Percentiles rank a stretch among this genome's conserved stretches.
phyloP scores from a whole-genome alignment of 2,797 vertebrate species.

The Cyclopterus lumpus region DNA sequence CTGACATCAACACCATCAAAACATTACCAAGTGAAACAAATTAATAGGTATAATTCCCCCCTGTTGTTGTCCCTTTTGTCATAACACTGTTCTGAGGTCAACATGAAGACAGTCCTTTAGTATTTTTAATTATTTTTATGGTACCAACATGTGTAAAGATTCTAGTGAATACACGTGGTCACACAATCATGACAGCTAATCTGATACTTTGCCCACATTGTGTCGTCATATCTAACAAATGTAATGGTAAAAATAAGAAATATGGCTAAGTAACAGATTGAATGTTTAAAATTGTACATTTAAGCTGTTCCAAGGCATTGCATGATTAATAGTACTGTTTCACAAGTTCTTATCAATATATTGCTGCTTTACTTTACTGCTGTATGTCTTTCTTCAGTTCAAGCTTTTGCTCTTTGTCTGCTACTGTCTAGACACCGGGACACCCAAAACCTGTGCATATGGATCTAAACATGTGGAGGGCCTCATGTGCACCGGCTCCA shows the following conservation, averaged over 20 bases:
- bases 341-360: conserved; percentile 7
- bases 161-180: conserved; percentile 12
- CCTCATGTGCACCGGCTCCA: conserved; percentile 57
- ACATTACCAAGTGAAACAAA: conserved; percentile 36
- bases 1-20: conserved; percentile 7
- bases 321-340: background rate
- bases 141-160: conserved; percentile 43
- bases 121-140: conserved; percentile 48
- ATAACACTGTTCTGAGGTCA: conserved; percentile 54
- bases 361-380: conserved; percentile 5
- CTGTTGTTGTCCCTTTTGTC: conserved; percentile 38
- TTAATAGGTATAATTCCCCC: conserved; percentile 44
- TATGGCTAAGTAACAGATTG: background rate
- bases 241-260: background rate
- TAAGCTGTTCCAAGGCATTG: background rate
- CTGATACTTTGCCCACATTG: background rate
- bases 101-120: conserved; percentile 43
- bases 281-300: background rate
- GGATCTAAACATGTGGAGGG: conserved; percentile 45
- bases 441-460: conserved; percentile 69
- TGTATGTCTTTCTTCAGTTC: conserved; percentile 19
- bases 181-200: conserved; percentile 17
- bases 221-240: conserved; percentile 7
- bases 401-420: conserved; percentile 34
- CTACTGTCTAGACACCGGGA: conserved; percentile 76